A percentile compares a stretch with the other conserved stretches of the same genome.
Conservation (phyloP, 2,888 invertebrate genomes). For the Caenorhabditis parvicauda region DNA sequence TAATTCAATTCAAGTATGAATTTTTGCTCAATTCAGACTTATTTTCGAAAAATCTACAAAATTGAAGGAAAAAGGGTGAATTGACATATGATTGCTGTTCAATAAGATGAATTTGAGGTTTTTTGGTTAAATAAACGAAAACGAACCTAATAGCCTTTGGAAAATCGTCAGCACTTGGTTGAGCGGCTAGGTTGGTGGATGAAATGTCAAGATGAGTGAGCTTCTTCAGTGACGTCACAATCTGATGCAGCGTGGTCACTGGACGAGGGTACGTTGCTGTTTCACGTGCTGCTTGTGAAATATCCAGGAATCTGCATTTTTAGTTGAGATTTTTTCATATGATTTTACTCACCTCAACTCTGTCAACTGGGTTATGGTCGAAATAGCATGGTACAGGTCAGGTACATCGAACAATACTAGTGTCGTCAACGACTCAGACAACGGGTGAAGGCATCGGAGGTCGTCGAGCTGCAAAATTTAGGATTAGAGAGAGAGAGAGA, state of each 20-base stretch:
- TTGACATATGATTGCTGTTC: too few species aligned
- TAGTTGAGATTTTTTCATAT: not conserved
- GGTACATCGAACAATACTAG: slow-evolving; percentile 81
- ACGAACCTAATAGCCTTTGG: too few species aligned
- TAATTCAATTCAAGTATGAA: too few species aligned
- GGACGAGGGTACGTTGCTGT: slow-evolving; percentile 77
- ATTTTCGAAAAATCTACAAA: too few species aligned
- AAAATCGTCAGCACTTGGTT: slow-evolving; percentile 69
- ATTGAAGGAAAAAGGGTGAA: too few species aligned
- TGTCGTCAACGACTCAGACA: slow-evolving; percentile 72
- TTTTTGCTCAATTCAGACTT: too few species aligned
- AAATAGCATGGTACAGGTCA: slow-evolving; percentile 68
- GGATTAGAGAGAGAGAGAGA: too few species aligned
- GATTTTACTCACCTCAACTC: slow-evolving; percentile 65
- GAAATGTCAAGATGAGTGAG: slow-evolving; percentile 87
- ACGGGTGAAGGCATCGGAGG: slow-evolving; percentile 72
- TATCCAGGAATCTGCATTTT: slow-evolving; percentile 74
- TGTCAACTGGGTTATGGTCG: slow-evolving; percentile 66
- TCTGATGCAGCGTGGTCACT: slow-evolving; percentile 73
- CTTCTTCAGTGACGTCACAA: slow-evolving; percentile 76
- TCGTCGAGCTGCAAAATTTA: slow-evolving; percentile 66
- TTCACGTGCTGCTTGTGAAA: slow-evolving; percentile 71
- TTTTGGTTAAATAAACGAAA: too few species aligned
- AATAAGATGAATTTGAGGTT: not conserved
- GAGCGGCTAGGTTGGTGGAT: slow-evolving; percentile 87